phyloP scores from a whole-genome alignment of 1,140 invertebrate genomes.

The Bradynema listronoti region DNA sequence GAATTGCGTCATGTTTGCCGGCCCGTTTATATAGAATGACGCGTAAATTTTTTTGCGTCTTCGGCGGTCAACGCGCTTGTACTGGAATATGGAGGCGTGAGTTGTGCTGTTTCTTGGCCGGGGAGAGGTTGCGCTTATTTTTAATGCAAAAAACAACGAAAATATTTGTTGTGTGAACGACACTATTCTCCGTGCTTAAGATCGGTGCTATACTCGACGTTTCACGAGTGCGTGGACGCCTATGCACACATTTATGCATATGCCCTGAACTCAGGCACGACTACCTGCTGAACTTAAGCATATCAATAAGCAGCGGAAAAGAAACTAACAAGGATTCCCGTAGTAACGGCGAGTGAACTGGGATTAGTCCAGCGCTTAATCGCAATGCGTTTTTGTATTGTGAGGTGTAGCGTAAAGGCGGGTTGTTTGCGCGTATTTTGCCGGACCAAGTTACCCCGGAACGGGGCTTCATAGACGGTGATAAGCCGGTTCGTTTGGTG shows the following conservation, averaged over 20 bases:
- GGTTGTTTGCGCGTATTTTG: too few relatives aligned
- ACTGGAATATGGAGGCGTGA: constrained; percentile 6
- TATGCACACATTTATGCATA: not conserved
- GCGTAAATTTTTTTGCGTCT: too few relatives aligned
- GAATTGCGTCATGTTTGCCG: too few relatives aligned
- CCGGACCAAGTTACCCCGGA: too few relatives aligned
- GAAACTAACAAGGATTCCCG: constrained; percentile 80
- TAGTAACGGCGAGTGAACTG: constrained; percentile 78
- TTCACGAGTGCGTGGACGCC: not conserved
- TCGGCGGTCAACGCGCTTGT: too few relatives aligned
- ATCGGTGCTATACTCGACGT: not conserved
- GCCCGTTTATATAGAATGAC: too few relatives aligned
- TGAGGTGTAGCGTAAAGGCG: constrained; percentile 69
- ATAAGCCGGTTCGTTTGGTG: too few relatives aligned
- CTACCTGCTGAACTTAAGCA: constrained; percentile 77
- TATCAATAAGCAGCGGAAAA: constrained; percentile 84
- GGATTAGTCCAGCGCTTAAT: constrained; percentile 70
- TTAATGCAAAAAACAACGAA: too few relatives aligned
- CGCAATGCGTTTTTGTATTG: constrained; percentile 56
- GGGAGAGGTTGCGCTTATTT: not conserved
- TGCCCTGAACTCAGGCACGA: constrained; percentile 66
- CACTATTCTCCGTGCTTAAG: not conserved
- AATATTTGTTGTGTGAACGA: not conserved
- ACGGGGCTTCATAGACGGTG: too few relatives aligned
- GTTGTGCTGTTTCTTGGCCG: not conserved